Conservation (phyloP, 2,113 vertebrate genomes). For the Elachura formosa region DNA sequence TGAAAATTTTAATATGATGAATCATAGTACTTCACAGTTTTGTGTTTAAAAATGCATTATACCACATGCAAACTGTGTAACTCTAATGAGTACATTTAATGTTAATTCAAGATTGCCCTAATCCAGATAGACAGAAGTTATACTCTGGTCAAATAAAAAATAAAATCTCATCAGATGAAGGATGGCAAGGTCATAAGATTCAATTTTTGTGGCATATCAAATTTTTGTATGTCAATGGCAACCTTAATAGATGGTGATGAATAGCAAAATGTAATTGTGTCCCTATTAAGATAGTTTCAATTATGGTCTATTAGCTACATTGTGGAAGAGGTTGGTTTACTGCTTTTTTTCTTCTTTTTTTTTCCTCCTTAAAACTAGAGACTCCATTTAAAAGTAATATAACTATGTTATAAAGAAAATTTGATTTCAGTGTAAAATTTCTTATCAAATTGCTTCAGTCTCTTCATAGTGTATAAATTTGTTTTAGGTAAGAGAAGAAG, state of each 20-base stretch:
- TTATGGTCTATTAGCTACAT: constrained; percentile 54
- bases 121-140: constrained; percentile 76
- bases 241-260: constrained; percentile 71
- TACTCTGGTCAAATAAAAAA: constrained; percentile 77
- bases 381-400: constrained; percentile 8
- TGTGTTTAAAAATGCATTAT: constrained; percentile 67
- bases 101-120: constrained; percentile 76
- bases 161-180: constrained; percentile 77
- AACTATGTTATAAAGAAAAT: not conserved
- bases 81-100: constrained; percentile 77
- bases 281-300: constrained; percentile 68
- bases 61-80: constrained; percentile 61
- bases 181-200: constrained; percentile 69
- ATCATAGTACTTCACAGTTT: constrained; percentile 71
- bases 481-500: constrained; percentile 91
- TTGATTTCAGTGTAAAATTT: constrained; percentile 45
- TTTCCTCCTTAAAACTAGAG: not conserved
- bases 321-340: not conserved
- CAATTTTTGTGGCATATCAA: constrained; percentile 74
- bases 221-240: constrained; percentile 76
- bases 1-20: constrained; percentile 68
- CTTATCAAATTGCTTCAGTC: constrained; percentile 15
- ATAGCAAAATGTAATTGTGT: constrained; percentile 75
- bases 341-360: not conserved
- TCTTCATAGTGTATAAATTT: constrained; percentile 51